Base-by-base conservation (phyloP, 1,140 invertebrate species). In the Neuroterus valhalla region DNA sequence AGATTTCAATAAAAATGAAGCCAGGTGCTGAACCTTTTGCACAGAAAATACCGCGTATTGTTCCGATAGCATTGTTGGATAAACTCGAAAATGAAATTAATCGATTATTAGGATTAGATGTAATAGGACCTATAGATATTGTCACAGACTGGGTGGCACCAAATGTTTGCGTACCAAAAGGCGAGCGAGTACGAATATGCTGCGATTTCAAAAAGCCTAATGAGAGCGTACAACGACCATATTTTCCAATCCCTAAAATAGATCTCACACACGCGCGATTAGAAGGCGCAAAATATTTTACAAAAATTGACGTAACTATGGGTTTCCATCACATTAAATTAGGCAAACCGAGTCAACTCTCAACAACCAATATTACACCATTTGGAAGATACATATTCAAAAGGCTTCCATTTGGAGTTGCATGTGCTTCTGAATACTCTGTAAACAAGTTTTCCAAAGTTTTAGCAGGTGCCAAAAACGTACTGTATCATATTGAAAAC, bases 301-400 rank as follows among this genome's bases (percentile, higher is more conserved):
- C 79, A 3, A 83, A 79, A 62, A 68, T 89, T 23, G 77, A 76
- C 48, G 78, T 66, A 6, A 76, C 43, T 21, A 42, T 68, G 11
- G 44, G 74, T 14, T 78, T 70, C 15, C 70, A 74, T 67, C 78
- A 72, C 74, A 80, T 75, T 15, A 71, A 45, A 21, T 23, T 76
- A 44, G 48, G 69, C 17, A 67, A 75, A 12, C 50, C 78, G n/a
- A 79, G 87, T 31, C 84, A 86, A 12, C 68, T 68, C 26, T 70
- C 88, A 44, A 85, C 86, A 3, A 88, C 87, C 8, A 87, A 87
- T 71, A 83, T 87, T 26, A 84, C 83, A 6, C 84, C 85, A 10
- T 86, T 84, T 71, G 85, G 84, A 14, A 52, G n/a, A n/a, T n/a
- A 67, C 83, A 46, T 72, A 71, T 73, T 46, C 81, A 48, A 76